Evolutionary conservation across 2,888 invertebrate species (phyloP), one percentile per base, ranked within the genome.

Genomic region (Noctua janthina): DNA sequence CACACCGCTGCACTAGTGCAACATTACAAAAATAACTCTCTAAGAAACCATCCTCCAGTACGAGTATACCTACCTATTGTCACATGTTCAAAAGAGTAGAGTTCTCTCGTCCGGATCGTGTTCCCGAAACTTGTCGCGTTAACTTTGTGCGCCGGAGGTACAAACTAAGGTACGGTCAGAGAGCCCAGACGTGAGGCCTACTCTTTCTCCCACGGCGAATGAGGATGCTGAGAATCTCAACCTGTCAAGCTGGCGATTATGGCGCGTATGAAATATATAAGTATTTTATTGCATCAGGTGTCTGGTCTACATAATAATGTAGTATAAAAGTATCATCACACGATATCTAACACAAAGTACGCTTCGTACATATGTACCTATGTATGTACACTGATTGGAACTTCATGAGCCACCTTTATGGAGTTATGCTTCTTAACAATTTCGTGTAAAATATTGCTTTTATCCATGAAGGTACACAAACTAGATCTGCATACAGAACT

Each of bases 11-110:
- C 90, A 88, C 87, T 91, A 89, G 89, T 94, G 93, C 92, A 93
- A 93, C 92, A 93, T 94, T 95, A 95, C 92, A 94, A 96, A 96
- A 95, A 95, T 94, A 95, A 95, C 87, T 92, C 90, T 94, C 92
- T 94, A 94, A 93, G 88, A 94, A 95, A 92, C 91, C 90, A 94
- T 93, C 91, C 88, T 90, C 80, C 92, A 78, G 79, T 87, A 77
- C 84, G 64, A 92, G 92, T 92, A 92, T 90, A 92, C 86, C 87
- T 89, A 91, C 89, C 92, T 95, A 93, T 93, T 92, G 92, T 92
- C 92, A 90, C 90, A 91, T 92, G 91, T 90, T 91, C 92, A 90
- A 92, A 91, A 92, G 93, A 92, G 91, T 90, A 92, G 92, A 92
- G 87, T 92, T 91, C 92, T 92, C 90, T 89, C 89, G 91, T 88